phyloP scores from a whole-genome alignment of 2,113 vertebrate species.

The Heterochromis multidens region DNA sequence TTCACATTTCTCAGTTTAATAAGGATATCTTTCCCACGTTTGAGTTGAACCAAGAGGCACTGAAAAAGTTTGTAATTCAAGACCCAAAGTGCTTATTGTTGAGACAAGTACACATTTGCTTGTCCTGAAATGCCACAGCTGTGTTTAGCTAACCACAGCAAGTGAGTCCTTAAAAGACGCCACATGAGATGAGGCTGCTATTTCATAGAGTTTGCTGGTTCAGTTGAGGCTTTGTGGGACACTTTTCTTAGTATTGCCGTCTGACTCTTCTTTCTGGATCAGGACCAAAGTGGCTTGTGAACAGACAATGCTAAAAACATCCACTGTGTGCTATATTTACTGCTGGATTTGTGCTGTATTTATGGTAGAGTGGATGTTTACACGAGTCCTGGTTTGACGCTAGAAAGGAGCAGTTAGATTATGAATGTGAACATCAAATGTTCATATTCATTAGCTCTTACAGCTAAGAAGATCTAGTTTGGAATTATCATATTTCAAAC shows the following conservation, averaged over 20 bases:
- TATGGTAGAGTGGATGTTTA: neutral
- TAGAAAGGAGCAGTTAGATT: neutral
- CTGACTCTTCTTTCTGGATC: conserved; percentile 61
- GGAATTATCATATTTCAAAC: conserved; percentile 36
- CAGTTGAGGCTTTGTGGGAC: conserved; percentile 59
- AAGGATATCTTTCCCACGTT: conserved; percentile 42
- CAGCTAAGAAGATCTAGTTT: conserved; percentile 6
- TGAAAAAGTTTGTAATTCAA: conserved; percentile 45
- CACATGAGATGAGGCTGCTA: conserved; percentile 63
- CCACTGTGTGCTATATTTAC: neutral
- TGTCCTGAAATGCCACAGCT: conserved; percentile 70
- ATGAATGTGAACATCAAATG: neutral
- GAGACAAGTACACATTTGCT: conserved; percentile 67
- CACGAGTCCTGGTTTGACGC: neutral
- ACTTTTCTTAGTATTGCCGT: conserved; percentile 63
- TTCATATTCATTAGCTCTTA: neutral
- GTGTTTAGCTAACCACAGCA: conserved; percentile 72
- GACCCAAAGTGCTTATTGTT: conserved; percentile 57
- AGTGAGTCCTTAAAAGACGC: conserved; percentile 57
- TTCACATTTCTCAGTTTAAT: neutral
- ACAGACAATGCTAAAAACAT: conserved; percentile 33
- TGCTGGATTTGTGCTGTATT: conserved; percentile 3
- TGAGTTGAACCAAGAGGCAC: conserved; percentile 13
- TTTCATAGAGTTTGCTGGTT: conserved; percentile 46
- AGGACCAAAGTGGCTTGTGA: conserved; percentile 28